Evolutionary conservation across 92 coral and sea anemone species (phyloP).

Genomic region (Parazoanthus darwini): DNA sequence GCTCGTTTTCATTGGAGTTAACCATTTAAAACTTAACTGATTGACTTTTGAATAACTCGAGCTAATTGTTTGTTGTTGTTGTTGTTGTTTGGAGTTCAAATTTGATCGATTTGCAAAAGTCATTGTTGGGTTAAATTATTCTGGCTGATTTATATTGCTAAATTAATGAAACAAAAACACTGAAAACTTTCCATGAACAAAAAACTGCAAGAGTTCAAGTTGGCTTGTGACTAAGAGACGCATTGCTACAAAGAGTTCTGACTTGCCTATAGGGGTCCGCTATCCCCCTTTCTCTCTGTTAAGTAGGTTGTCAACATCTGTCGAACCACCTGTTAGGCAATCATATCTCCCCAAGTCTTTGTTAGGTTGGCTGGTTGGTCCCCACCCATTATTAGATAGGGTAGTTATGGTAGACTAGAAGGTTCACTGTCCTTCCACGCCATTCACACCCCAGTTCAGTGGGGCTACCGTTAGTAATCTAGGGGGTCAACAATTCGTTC

Average conservation of each 20-base stretch:
- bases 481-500: too few relatives aligned
- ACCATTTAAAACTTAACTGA: not conserved
- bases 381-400: too few relatives aligned
- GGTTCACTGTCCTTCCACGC: too few relatives aligned
- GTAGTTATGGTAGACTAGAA: too few relatives aligned
- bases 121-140: too few relatives aligned
- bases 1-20: not conserved
- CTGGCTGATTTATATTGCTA: not conserved
- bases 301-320: too few relatives aligned
- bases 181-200: not conserved
- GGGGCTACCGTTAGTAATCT: not conserved
- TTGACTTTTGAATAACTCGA: not conserved
- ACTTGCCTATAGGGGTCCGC: not conserved
- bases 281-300: not conserved
- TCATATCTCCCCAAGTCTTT: too few relatives aligned
- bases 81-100: not conserved
- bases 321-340: too few relatives aligned
- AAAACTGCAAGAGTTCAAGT: slow-evolving; percentile 25
- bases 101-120: not conserved
- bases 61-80: not conserved
- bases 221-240: not conserved
- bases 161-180: not conserved
- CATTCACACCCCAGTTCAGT: not conserved
- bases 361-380: too few relatives aligned
- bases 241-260: not conserved